Base-by-base conservation (phyloP, 2,888 invertebrate genomes). In the Drosophila mercatorum region DNA sequence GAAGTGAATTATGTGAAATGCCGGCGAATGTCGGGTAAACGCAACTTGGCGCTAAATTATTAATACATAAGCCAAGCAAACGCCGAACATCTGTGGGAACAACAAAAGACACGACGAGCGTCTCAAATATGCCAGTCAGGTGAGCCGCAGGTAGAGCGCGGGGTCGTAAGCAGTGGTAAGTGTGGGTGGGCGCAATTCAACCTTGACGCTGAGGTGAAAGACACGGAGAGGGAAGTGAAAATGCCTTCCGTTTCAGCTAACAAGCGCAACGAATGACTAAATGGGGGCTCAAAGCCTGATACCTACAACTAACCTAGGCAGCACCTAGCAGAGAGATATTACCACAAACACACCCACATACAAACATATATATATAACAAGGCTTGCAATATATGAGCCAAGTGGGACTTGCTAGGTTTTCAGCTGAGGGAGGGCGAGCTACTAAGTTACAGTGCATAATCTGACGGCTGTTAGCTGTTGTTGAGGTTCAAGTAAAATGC, bases 191-290 rank as follows among this genome's bases (percentile, higher is more conserved):
- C 56, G 44, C 68, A 72, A 36, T 67, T 73, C 73, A 76, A 76
- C 79, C 79, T 76, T 79, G 79, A 71, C 53, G 70, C 66, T 10
- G 8, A 79, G 69, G 75, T 72, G 58, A 55, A 56, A 51, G 64
- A 41, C 51, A 65, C 34, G 59, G 69, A 59, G 65, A 46, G 51
- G 17, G 14, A 59, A 68, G 38, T 31, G 40, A 68, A 73, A 77
- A 59, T 68, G 81, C 68, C 77, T 68, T 68, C 69, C 72, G 69
- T 75, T 62, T 47, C 46, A 67, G 62, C 80, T 88, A 85, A 88
- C 85, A 86, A 83, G 85, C 88, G 75, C 74, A 88, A 81, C 83
- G 88, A 85, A 78, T 86, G 86, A 74, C 83, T 88, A 72, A 53
- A 38, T 38, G 52, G 36, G 55, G 55, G 55, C n/a, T 41, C 52